Conservation (phyloP, 2,113 vertebrate species). For the Meriones unguiculatus region DNA sequence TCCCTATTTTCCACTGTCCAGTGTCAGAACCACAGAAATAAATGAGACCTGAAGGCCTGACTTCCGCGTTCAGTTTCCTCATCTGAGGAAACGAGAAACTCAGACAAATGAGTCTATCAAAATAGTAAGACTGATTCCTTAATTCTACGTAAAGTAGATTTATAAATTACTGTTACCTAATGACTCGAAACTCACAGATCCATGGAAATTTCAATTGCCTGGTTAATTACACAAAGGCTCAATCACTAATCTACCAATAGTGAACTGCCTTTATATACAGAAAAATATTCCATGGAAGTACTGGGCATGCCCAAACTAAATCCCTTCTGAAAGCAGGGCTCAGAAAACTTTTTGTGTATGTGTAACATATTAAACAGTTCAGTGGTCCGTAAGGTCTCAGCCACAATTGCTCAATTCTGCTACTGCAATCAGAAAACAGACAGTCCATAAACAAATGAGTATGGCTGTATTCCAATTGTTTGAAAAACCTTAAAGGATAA, state of each 20-base stretch:
- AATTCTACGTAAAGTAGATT: constrained; percentile 28
- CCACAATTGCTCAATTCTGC: constrained; percentile 13
- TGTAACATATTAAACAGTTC: background rate
- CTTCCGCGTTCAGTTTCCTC: constrained; percentile 2
- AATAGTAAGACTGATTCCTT: constrained; percentile 34
- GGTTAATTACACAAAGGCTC: background rate
- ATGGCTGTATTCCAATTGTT: background rate
- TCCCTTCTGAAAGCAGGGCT: background rate
- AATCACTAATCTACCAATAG: constrained; percentile 13
- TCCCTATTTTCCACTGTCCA: background rate
- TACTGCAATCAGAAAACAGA: background rate
- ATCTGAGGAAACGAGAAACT: constrained; percentile 14
- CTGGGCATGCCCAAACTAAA: constrained; percentile 28
- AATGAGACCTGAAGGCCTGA: background rate
- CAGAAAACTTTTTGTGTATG: background rate
- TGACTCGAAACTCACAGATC: constrained; percentile 3
- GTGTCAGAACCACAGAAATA: constrained; percentile 32
- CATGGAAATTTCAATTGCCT: constrained; percentile 56
- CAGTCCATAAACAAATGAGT: background rate
- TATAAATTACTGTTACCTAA: constrained; percentile 44
- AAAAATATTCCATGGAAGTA: constrained; percentile 40
- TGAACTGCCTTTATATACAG: background rate
- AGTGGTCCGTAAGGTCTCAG: background rate
- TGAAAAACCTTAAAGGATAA: constrained; percentile 27
- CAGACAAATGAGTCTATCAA: constrained; percentile 2